These are phyloP conservation scores for Pollenia amentaria DNA, from an alignment of 2,888 invertebrate genomes.

Conservation along the genomic window DNA sequence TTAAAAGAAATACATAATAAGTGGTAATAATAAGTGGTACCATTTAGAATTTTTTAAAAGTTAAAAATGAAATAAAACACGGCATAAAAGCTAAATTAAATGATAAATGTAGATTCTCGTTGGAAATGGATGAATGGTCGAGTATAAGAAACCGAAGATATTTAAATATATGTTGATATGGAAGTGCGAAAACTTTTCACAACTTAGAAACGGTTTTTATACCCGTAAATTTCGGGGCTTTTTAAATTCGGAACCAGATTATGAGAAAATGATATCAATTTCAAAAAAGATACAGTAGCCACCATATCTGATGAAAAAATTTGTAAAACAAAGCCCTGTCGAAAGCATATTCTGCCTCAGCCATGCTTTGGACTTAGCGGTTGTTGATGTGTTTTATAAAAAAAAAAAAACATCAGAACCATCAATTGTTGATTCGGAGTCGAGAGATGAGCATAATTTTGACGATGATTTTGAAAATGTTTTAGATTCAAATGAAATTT, in stretches of 20 bases:
- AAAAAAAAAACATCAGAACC: background rate
- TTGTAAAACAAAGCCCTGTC: background rate
- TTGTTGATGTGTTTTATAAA: background rate
- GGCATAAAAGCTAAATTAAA: too few relatives aligned
- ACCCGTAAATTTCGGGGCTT: background rate
- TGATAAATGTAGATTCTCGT: too few relatives aligned
- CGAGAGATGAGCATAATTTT: background rate
- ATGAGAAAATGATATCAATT: background rate
- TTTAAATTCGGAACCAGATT: background rate
- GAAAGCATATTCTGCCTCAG: background rate
- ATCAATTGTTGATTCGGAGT: background rate
- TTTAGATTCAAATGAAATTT: conserved; percentile 1
- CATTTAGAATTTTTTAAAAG: background rate
- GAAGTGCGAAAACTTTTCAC: background rate
- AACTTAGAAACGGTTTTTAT: too few relatives aligned
- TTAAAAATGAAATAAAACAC: background rate
- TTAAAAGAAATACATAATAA: too few relatives aligned
- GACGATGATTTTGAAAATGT: background rate
- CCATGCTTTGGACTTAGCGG: background rate
- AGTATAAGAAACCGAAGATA: too few relatives aligned
- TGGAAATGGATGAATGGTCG: too few relatives aligned
- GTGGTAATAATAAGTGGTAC: too few relatives aligned
- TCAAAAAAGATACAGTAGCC: background rate
- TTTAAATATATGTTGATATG: background rate
- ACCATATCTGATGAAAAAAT: conserved; percentile 8